Evolutionary conservation across 2,113 vertebrate species (phyloP), one percentile per base, ranked within the genome.

Genomic region (Hyla sarda): DNA sequence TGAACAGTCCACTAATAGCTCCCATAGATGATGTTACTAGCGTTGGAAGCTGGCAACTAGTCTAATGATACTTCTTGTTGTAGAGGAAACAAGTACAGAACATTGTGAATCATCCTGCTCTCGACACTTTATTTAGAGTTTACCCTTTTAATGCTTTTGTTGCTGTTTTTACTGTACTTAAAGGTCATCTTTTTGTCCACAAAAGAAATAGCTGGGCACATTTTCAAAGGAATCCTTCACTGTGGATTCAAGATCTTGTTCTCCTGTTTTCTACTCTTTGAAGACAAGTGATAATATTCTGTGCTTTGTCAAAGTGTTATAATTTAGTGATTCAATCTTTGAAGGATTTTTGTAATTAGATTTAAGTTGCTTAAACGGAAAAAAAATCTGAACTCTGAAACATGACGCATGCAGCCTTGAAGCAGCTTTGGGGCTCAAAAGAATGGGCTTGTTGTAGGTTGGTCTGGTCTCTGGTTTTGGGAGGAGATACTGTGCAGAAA

Each of bases 11-110:
- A 67, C 37, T 84, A 84, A 76, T 50, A 65, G 28, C n/a, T 58
- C 34, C 54, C 58, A 32, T 56, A 41, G 52, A 75, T 74, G 48
- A 58, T 10, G 50, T 76, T 84, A 65, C 23, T 41, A 17, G 28
- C 28, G 47, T 21, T 48, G 52, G 34, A 74, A 84, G 54, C 52
- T 50, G 75, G 19, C 72, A 56, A 84, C 50, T 84, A 60, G 72
- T 65, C 72, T 76, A 76, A 76, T 84, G 41, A 25, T 28, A 62
- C 34, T 84, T 50, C 83, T 75, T 13, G 52, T 60, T 65, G n/a
- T 10, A 65, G 72, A 48, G 56, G 78, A 21, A 47, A 37, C 71
- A 62, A 84, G 37, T 32, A 14, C 25, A 77, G 41, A 76, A 25
- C 41, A 77, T 75, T 72, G 21, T 56, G 11, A 56, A 71, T 83